Evolutionary conservation across 2,888 invertebrate species (phyloP).

Genomic region (Epinotia ramella): DNA sequence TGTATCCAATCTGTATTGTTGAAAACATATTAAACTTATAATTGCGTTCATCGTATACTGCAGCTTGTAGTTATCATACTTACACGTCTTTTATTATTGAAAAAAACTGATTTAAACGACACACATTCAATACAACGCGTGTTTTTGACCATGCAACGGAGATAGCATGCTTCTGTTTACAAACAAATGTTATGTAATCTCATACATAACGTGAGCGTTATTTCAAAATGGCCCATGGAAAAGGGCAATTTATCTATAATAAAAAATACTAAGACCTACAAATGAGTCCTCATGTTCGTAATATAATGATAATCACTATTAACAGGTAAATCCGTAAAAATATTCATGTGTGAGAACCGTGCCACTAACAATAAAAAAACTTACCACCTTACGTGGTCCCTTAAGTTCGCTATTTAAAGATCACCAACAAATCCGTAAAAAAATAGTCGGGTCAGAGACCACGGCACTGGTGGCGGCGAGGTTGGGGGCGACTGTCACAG

Average conservation of each 20-base stretch:
- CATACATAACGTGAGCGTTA: neutral
- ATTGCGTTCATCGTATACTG: neutral
- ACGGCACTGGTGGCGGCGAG: constrained; percentile 65
- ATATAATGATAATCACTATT: neutral
- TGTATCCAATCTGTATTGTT: neutral
- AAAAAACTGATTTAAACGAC: neutral
- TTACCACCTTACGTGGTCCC: constrained; percentile 15
- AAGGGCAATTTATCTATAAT: neutral
- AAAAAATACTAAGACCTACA: neutral
- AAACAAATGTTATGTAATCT: constrained; percentile 28
- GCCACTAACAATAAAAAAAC: neutral
- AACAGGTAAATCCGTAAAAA: neutral
- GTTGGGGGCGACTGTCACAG: constrained; percentile 80
- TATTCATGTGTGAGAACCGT: neutral
- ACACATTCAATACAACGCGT: neutral
- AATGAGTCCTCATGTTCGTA: neutral
- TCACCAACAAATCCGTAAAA: constrained; percentile 45
- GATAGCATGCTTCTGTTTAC: constrained; percentile 16
- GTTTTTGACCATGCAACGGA: neutral
- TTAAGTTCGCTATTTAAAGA: neutral
- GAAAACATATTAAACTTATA: neutral
- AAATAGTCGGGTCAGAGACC: constrained; percentile 62
- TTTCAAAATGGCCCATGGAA: neutral
- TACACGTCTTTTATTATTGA: neutral
- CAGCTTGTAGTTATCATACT: neutral